Evolutionary conservation across 2,113 vertebrate species (phyloP), one percentile per base, ranked within the genome.

Genomic region (Serranochromis macrocephalus): DNA sequence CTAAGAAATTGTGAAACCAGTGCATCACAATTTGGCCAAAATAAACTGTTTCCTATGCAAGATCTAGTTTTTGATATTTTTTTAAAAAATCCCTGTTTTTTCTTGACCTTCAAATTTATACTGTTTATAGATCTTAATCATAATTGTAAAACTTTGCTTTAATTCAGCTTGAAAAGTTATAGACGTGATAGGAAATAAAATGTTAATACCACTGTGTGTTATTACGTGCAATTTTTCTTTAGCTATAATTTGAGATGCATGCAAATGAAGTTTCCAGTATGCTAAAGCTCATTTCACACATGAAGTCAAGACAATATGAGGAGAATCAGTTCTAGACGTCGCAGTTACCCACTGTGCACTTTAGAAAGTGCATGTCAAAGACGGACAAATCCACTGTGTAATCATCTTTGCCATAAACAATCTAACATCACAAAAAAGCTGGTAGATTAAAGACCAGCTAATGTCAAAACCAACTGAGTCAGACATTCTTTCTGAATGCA

Each of bases 121-220:
- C 58, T 0, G 2, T n/a, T 63, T 63, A 66, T 9, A 78, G 5
- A 71, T 38, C 33, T 2, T 66, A 13, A 66, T 66, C 63, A 42
- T 40, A 40, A 14, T 4, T 71, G 12, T 71, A 42, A 24, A 81
- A 79, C 84, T 61, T 84, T 89, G 51, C 29, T 51, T 10, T 31
- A 12, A 42, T 92, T 85, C 49, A 45, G 87, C 73, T 40, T 58
- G 7, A 40, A 42, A 61, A 71, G 29, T 78, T 73, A 66, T 4
- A 1, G 53, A 85, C 55, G 26, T 54, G 38, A 86, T 78, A 29
- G 85, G 29, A 92, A 90, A 61, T 83, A 86, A 88, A 61, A 33
- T 9, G 49, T 71, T 38, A 75, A 61, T 1, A 2, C 47, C 5
- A 66, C 51, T 10, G 24, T 6, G 36, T 10, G 21, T 31, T 78